phyloP scores from a whole-genome alignment of 2,888 invertebrate species.

The Conomelus anceps region DNA sequence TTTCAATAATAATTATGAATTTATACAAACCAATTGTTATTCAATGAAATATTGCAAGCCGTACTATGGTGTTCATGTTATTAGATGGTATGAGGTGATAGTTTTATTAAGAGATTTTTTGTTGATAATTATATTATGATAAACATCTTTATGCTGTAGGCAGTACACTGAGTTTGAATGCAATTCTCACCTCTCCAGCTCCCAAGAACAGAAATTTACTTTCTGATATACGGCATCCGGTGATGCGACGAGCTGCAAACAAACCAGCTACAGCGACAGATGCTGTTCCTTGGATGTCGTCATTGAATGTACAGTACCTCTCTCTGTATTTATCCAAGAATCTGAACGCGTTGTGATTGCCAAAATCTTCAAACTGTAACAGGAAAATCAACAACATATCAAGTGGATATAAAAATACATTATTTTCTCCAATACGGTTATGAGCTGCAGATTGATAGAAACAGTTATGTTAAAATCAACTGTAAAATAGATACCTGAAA shows the following conservation, averaged over 20 bases:
- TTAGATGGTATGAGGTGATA: too few relatives aligned
- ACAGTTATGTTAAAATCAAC: too few relatives aligned
- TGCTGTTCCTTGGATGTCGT: conserved; percentile 97
- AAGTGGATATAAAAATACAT: background rate
- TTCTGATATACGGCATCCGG: conserved; percentile 73
- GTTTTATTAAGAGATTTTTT: too few relatives aligned
- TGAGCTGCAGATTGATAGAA: too few relatives aligned
- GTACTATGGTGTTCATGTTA: too few relatives aligned
- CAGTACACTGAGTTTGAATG: background rate
- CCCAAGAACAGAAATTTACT: conserved; percentile 88
- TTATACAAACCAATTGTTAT: too few relatives aligned
- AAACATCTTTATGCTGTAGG: too few relatives aligned
- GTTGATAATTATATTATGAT: too few relatives aligned
- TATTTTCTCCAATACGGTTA: too few relatives aligned
- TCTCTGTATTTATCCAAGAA: conserved; percentile 84
- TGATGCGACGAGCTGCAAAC: conserved; percentile 68
- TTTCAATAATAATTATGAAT: too few relatives aligned
- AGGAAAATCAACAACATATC: conserved; percentile 18
- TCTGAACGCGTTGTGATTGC: conserved; percentile 92
- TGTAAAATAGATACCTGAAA: too few relatives aligned
- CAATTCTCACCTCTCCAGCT: conserved; percentile 58
- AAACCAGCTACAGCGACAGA: conserved; percentile 92
- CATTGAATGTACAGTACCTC: conserved; percentile 95
- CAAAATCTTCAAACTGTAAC: conserved; percentile 94
- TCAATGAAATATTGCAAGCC: too few relatives aligned